phyloP scores from a whole-genome alignment of 2,113 vertebrate species.

The Anhinga rufa region DNA sequence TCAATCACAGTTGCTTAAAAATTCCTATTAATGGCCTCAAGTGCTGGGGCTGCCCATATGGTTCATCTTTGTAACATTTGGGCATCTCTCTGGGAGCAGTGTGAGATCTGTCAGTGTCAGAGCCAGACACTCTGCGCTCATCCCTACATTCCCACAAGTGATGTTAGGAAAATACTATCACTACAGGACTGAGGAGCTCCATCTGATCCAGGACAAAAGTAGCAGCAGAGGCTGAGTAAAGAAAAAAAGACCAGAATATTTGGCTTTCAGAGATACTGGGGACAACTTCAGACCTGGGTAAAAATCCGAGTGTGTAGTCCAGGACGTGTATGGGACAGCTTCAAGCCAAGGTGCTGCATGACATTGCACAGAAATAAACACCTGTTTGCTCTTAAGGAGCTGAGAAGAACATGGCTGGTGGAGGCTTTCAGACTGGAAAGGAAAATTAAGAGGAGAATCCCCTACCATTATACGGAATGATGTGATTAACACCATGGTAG shows the following conservation, averaged over 20 bases:
- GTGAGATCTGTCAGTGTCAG: constrained; percentile 73
- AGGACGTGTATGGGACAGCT: background rate
- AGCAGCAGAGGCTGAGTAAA: background rate
- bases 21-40: constrained; percentile 72
- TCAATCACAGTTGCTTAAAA: constrained; percentile 80
- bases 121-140: constrained; percentile 6
- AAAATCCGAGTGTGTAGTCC: background rate
- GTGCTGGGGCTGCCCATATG: constrained; percentile 70
- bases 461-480: background rate
- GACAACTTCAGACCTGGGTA: background rate
- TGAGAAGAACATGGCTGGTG: background rate
- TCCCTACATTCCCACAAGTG: background rate
- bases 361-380: background rate
- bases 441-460: background rate
- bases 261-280: background rate
- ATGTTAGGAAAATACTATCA: background rate
- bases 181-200: background rate
- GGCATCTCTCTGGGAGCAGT: constrained; percentile 65
- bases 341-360: background rate
- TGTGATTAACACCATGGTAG: background rate
- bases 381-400: background rate
- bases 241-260: background rate
- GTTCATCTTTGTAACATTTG: constrained; percentile 79
- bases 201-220: background rate
- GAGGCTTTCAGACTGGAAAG: background rate